Percentiles rank a stretch among this genome's conserved stretches.
Conservation (phyloP, 2,888 invertebrate genomes). For the Troides aeacus region DNA sequence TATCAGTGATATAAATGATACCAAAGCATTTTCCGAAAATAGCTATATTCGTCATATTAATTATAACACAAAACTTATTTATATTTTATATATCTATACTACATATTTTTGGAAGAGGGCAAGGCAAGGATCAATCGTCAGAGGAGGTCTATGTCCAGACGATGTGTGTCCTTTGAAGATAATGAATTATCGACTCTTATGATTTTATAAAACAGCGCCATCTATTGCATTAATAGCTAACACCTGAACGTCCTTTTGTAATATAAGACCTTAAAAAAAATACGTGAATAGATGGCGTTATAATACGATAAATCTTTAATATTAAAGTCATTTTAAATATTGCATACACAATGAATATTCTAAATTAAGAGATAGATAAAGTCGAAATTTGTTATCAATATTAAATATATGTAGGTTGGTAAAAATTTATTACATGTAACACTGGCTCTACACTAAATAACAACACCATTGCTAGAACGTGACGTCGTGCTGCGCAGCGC, state of each 20-base stretch:
- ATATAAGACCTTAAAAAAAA: neutral
- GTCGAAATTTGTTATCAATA: too few relatives aligned
- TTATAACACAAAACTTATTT: too few relatives aligned
- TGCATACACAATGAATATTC: neutral
- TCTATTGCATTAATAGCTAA: neutral
- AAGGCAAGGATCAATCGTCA: too few relatives aligned
- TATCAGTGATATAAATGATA: neutral
- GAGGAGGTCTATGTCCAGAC: too few relatives aligned
- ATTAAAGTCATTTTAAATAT: neutral
- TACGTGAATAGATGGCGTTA: neutral
- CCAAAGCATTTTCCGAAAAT: too few relatives aligned
- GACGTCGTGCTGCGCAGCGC: conserved; percentile 72
- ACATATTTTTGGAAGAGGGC: too few relatives aligned
- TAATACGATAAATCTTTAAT: neutral
- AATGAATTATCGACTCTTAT: too few relatives aligned
- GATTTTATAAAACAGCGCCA: neutral
- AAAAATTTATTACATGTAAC: neutral
- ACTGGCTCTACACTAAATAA: neutral
- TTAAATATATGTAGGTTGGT: neutral
- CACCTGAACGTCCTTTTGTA: neutral
- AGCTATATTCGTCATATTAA: too few relatives aligned
- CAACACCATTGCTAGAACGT: conserved; percentile 38
- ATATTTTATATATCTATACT: too few relatives aligned
- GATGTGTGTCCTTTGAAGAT: too few relatives aligned
- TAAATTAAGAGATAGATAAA: neutral